These are phyloP conservation scores for Anastrepha obliqua DNA, from an alignment of 1,140 invertebrate genomes.

Conservation along the genomic window DNA sequence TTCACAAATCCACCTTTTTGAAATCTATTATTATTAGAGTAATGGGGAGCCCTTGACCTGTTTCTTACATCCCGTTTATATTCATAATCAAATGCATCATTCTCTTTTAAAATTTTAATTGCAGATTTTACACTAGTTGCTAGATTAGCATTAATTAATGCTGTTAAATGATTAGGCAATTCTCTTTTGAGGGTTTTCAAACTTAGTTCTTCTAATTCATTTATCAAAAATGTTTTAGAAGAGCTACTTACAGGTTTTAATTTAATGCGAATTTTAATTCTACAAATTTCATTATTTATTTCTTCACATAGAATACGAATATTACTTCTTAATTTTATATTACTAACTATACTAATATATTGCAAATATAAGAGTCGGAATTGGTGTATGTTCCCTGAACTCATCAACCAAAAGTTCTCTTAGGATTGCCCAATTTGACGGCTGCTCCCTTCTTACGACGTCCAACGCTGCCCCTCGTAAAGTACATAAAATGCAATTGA, in stretches of 20 bases:
- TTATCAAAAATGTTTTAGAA: conserved; percentile 5
- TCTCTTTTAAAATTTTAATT: conserved; percentile 51
- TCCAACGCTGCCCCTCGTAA: conserved; percentile 1
- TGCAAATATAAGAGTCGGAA: conserved; percentile 22
- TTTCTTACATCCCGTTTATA: conserved; percentile 1
- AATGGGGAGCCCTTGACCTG: not conserved
- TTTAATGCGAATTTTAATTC: conserved; percentile 25
- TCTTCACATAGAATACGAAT: conserved; percentile 12
- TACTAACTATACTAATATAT: too few species aligned
- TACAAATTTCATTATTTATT: conserved; percentile 17
- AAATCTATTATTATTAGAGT: conserved; percentile 4
- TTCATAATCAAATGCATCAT: conserved; percentile 30
- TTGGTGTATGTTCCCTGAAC: conserved; percentile 58
- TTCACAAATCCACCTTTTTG: not conserved
- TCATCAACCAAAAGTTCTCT: conserved; percentile 19
- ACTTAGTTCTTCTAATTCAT: too few species aligned
- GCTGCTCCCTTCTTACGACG: conserved; percentile 41
- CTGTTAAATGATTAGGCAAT: too few species aligned
- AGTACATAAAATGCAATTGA: conserved; percentile 11
- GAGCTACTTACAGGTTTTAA: not conserved
- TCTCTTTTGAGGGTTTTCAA: too few species aligned
- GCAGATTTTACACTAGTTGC: not conserved
- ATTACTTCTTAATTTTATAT: not conserved
- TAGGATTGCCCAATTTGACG: not conserved
- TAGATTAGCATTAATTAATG: conserved; percentile 16